Conservation (phyloP, 2,113 vertebrate species). For the Chamaetylas fuelleborni region DNA sequence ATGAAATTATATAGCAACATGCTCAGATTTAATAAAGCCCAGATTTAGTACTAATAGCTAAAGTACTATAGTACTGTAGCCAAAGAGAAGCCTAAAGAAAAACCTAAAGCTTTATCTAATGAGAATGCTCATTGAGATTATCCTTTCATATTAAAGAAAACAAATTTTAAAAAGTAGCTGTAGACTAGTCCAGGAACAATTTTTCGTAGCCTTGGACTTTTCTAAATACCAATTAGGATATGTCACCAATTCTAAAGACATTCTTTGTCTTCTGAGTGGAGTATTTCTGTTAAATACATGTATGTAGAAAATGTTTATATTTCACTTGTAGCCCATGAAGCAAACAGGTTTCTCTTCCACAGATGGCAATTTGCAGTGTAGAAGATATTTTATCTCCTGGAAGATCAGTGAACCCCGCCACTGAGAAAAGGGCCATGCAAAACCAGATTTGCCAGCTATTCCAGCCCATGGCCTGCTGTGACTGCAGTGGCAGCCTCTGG, state of each 20-base stretch:
- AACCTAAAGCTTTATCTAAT: not conserved
- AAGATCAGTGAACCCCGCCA: not conserved
- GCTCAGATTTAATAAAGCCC: not conserved
- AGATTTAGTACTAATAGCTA: not conserved
- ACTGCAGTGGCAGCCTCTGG: not conserved
- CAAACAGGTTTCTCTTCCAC: not conserved
- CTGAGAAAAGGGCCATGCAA: accelerated
- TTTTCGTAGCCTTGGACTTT: not conserved
- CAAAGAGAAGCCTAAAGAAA: not conserved
- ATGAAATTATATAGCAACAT: not conserved
- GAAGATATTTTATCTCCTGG: not conserved
- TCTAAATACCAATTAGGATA: not conserved
- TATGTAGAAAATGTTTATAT: not conserved
- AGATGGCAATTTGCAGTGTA: not conserved
- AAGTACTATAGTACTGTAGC: not conserved
- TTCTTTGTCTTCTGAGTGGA: not conserved
- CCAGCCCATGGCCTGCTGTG: not conserved
- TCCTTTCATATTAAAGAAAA: not conserved
- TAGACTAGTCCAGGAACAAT: not conserved
- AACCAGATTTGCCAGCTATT: not conserved
- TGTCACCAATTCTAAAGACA: not conserved
- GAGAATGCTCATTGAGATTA: not conserved
- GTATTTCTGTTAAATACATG: not conserved
- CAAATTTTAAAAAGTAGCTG: not conserved
- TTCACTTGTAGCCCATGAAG: not conserved